These are phyloP conservation scores for Amphiprion percula DNA, from an alignment of 2,113 vertebrate species.

Conservation along the genomic window DNA sequence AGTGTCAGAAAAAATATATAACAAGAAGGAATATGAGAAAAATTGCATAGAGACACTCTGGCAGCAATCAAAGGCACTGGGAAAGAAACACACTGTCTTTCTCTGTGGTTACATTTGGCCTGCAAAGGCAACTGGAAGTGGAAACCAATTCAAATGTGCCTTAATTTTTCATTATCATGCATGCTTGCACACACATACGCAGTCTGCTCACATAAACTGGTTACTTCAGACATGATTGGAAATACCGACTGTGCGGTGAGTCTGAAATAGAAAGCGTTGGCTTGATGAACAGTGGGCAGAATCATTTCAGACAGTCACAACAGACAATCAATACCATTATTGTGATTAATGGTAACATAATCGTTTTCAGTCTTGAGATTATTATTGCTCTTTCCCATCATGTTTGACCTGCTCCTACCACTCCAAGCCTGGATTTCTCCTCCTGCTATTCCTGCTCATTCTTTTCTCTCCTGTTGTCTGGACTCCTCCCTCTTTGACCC, in stretches of 20 bases:
- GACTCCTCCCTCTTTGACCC: slow-evolving; percentile 50
- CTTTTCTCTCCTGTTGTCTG: slow-evolving; percentile 23
- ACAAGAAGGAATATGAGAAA: neutral
- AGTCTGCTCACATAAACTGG: slow-evolving; percentile 49
- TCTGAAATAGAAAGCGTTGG: slow-evolving; percentile 26
- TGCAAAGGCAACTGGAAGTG: slow-evolving; percentile 22
- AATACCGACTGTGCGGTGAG: slow-evolving; percentile 33
- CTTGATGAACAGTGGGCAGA: slow-evolving; percentile 44
- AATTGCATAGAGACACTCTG: neutral
- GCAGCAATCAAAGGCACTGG: neutral
- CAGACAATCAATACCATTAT: slow-evolving; percentile 48
- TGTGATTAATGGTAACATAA: slow-evolving; percentile 58
- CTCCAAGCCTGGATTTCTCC: neutral
- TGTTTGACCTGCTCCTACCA: slow-evolving; percentile 10
- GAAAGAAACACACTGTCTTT: neutral
- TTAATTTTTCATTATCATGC: slow-evolving; percentile 65
- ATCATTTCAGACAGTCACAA: slow-evolving; percentile 52
- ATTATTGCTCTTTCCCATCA: slow-evolving; percentile 34
- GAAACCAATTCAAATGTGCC: slow-evolving; percentile 34
- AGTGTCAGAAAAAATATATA: neutral
- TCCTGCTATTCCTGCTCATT: slow-evolving; percentile 12
- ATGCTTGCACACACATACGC: slow-evolving; percentile 38
- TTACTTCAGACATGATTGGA: slow-evolving; percentile 64
- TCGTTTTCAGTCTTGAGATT: slow-evolving; percentile 36
- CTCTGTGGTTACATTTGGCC: neutral